Conservation (phyloP, 2,888 invertebrate species). For the Teinopalpus imperialis region DNA sequence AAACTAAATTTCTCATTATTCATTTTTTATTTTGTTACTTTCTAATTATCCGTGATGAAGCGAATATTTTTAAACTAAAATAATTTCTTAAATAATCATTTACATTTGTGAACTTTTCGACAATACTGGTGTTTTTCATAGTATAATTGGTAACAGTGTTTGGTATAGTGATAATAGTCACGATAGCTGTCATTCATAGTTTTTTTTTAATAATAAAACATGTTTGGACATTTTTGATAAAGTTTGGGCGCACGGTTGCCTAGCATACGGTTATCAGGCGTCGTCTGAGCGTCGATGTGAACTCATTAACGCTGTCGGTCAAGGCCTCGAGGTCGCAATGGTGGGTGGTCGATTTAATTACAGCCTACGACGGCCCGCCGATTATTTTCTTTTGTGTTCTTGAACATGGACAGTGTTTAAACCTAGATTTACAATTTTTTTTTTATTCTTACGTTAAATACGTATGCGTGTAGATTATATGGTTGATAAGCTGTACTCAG, state of each 20-base stretch:
- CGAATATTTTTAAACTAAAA: too few species aligned
- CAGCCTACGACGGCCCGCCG: conserved; percentile 63
- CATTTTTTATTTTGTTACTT: too few species aligned
- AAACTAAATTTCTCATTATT: too few species aligned
- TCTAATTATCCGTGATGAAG: too few species aligned
- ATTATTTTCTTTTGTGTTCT: conserved; percentile 52
- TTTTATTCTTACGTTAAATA: background rate
- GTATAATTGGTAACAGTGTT: too few species aligned
- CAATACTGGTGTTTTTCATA: too few species aligned
- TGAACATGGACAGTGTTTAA: conserved; percentile 20
- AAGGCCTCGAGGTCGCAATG: conserved; percentile 77
- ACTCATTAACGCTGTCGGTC: conserved; percentile 80
- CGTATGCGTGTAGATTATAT: too few species aligned
- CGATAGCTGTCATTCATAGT: too few species aligned
- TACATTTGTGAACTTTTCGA: too few species aligned
- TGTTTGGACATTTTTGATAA: background rate
- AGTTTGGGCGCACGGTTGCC: background rate
- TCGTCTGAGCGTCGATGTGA: conserved; percentile 51
- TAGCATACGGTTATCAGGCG: conserved; percentile 32
- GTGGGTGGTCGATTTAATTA: conserved; percentile 80
- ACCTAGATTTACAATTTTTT: background rate
- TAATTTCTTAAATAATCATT: too few species aligned
- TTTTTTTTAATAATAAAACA: background rate
- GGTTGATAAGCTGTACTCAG: too few species aligned
- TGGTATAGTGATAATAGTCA: too few species aligned